A percentile compares a stretch with the other conserved stretches of the same genome.
Evolutionary conservation across 2,113 vertebrate genomes (phyloP).

Genomic region (Notarius lentiginosus): DNA sequence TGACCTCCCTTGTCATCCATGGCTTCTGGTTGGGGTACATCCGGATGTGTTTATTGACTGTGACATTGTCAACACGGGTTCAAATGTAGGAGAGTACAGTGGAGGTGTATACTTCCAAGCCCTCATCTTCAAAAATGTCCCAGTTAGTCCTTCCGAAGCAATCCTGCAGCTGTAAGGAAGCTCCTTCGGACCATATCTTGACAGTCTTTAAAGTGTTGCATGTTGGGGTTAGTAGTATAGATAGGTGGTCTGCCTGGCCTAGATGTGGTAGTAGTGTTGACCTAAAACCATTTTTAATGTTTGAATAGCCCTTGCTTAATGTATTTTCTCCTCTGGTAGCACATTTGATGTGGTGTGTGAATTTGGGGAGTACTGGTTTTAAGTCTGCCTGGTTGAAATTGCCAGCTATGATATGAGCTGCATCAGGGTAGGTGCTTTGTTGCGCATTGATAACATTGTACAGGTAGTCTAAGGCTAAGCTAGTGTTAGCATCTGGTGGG

Average conservation of each 20-base stretch:
- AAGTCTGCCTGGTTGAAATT: not conserved
- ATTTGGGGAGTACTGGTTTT: not conserved
- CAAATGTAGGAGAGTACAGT: too few species aligned
- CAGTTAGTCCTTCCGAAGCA: slow-evolving; percentile 11
- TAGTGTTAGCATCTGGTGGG: too few species aligned
- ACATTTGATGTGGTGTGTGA: not conserved
- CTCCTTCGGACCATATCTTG: slow-evolving; percentile 1
- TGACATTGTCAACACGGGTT: too few species aligned
- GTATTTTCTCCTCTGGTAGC: not conserved
- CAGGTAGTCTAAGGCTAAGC: too few species aligned
- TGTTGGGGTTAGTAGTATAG: too few species aligned
- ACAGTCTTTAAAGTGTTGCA: not conserved
- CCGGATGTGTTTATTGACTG: too few species aligned
- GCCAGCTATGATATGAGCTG: too few species aligned
- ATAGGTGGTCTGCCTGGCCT: not conserved
- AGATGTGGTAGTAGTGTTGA: not conserved
- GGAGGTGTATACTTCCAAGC: too few species aligned
- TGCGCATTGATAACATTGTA: too few species aligned
- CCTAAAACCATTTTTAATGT: not conserved
- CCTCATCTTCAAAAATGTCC: not conserved
- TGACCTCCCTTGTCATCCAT: too few species aligned
- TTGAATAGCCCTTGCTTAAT: not conserved
- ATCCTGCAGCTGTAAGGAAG: slow-evolving; percentile 18
- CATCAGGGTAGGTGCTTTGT: too few species aligned
- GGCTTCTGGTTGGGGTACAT: too few species aligned